These are phyloP conservation scores for Anthonomus grandis DNA, from an alignment of 1,140 invertebrate genomes.

Conservation along the genomic window DNA sequence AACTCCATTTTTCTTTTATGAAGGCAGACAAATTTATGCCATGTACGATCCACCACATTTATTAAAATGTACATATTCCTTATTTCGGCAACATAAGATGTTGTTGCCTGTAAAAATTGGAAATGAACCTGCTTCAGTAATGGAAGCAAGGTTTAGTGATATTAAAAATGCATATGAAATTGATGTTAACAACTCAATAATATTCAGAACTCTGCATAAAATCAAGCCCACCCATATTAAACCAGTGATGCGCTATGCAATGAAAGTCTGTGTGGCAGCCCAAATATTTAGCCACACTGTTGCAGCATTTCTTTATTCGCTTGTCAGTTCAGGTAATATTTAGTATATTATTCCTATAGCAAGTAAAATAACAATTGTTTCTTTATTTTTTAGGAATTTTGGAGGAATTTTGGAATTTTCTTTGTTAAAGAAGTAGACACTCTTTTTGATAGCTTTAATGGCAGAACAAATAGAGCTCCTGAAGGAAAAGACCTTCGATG, in stretches of 20 bases:
- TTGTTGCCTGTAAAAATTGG: conserved; percentile 8
- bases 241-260: conserved; percentile 13
- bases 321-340: conserved; percentile 12
- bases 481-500: conserved; percentile 22
- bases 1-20: conserved; percentile 16
- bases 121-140: neutral
- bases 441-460: conserved; percentile 31
- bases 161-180: conserved; percentile 24
- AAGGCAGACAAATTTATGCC: conserved; percentile 13
- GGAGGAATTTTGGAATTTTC: conserved; percentile 23
- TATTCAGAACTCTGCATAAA: conserved; percentile 24
- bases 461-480: conserved; percentile 12
- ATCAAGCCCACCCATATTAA: conserved; percentile 18
- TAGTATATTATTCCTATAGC: neutral
- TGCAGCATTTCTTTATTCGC: conserved; percentile 17
- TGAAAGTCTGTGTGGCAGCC: conserved; percentile 22
- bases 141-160: conserved; percentile 23
- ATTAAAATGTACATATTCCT: conserved; percentile 23
- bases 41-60: conserved; percentile 29
- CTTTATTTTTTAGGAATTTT: conserved; percentile 14
- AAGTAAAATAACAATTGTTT: neutral
- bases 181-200: conserved; percentile 16
- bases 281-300: conserved; percentile 21
- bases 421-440: conserved; percentile 26
- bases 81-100: conserved; percentile 23